phyloP scores from a whole-genome alignment of 1,140 invertebrate species.

The Diuraphis noxia region DNA sequence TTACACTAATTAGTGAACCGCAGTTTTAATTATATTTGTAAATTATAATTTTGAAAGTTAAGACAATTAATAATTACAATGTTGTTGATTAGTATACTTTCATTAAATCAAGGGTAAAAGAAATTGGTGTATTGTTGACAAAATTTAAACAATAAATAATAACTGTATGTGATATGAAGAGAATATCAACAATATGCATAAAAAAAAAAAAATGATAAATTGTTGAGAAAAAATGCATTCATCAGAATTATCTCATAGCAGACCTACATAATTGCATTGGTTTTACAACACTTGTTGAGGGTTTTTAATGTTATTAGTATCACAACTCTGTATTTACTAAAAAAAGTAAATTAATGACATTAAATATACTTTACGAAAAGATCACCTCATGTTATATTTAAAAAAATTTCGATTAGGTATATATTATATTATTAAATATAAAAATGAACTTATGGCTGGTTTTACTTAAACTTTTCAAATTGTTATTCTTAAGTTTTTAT shows the following conservation, averaged over 20 bases:
- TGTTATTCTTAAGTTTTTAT: background rate
- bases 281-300: background rate
- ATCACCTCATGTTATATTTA: background rate
- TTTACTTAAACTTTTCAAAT: background rate
- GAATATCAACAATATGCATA: background rate
- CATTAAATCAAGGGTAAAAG: background rate
- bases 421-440: background rate
- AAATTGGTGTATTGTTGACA: background rate
- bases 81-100: no score
- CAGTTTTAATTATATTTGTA: conserved; percentile 6
- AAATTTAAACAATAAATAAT: no score
- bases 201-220: background rate
- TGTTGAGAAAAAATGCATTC: background rate
- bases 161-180: background rate
- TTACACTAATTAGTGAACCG: background rate
- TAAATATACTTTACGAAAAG: background rate
- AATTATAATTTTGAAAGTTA: conserved; percentile 5
- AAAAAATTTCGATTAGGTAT: background rate
- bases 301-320: background rate
- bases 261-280: background rate
- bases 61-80: background rate
- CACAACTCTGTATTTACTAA: background rate
- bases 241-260: background rate
- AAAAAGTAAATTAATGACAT: background rate
- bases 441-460: background rate